phyloP scores from a whole-genome alignment of 2,888 invertebrate species.

The Drosophila niveifrons region DNA sequence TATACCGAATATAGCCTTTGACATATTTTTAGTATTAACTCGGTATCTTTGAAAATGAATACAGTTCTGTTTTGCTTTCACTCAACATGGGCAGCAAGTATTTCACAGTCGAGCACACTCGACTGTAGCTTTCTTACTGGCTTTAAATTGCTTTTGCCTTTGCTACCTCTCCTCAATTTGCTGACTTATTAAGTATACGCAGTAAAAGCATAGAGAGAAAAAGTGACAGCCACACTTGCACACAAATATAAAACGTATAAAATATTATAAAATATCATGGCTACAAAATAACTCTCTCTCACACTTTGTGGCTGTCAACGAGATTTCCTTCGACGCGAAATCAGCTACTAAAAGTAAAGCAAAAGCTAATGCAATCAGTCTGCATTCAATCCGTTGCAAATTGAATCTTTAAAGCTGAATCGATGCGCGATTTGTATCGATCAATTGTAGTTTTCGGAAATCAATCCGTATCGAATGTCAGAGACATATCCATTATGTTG shows the following conservation, averaged over 20 bases:
- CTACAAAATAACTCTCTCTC: slow-evolving; percentile 17
- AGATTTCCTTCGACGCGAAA: slow-evolving; percentile 15
- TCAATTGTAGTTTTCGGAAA: not conserved
- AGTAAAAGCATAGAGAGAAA: too few species aligned
- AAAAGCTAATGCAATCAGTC: not conserved
- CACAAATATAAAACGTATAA: slow-evolving; percentile 17
- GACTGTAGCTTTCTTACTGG: too few species aligned
- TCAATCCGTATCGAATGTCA: not conserved
- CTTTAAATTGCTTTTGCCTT: slow-evolving; percentile 15
- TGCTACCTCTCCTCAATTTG: not conserved
- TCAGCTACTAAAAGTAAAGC: not conserved
- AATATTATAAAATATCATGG: slow-evolving; percentile 23
- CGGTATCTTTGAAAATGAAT: too few species aligned
- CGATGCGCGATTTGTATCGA: slow-evolving; percentile 6
- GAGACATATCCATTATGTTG: not conserved
- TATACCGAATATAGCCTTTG: too few species aligned
- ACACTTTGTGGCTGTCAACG: slow-evolving; percentile 3
- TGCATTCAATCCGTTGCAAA: not conserved
- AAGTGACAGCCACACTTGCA: too few species aligned
- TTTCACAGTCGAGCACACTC: too few species aligned
- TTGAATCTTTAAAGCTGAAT: not conserved
- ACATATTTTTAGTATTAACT: too few species aligned
- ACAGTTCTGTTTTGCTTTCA: too few species aligned
- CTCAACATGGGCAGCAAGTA: too few species aligned
- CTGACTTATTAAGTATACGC: slow-evolving; percentile 14